phyloP scores from a whole-genome alignment of 2,113 vertebrate species.

The Chaetorhynchus papuensis region DNA sequence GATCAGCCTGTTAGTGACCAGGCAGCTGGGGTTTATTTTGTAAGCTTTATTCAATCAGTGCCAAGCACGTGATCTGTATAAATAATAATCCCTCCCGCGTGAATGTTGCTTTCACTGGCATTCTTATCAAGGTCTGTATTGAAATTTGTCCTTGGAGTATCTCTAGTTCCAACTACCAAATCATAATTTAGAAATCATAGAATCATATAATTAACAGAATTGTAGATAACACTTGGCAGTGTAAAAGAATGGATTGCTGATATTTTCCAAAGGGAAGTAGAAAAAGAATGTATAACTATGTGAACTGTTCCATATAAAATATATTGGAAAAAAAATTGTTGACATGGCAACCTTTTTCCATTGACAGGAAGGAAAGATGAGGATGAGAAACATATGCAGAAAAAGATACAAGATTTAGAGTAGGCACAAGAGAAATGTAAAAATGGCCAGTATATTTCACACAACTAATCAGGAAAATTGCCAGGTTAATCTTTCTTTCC shows the following conservation, averaged over 20 bases:
- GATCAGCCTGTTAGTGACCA: not conserved
- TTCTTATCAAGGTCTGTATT: not conserved
- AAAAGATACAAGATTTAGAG: constrained; percentile 37
- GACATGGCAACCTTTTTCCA: constrained; percentile 34
- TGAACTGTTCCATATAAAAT: constrained; percentile 32
- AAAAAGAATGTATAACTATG: constrained; percentile 4
- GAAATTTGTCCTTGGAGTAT: not conserved
- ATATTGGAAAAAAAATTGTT: constrained; percentile 14
- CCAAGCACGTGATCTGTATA: not conserved
- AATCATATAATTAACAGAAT: not conserved
- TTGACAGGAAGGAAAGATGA: not conserved
- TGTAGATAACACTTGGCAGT: constrained; percentile 37
- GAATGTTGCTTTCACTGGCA: not conserved
- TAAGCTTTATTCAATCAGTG: not conserved
- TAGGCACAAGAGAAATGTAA: constrained; percentile 44
- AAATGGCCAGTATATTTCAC: not conserved
- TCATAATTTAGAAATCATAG: not conserved
- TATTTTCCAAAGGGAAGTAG: constrained; percentile 30
- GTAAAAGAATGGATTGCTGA: not conserved
- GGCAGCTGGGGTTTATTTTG: not conserved
- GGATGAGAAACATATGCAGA: constrained; percentile 60
- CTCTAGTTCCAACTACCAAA: not conserved
- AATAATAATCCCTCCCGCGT: not conserved
- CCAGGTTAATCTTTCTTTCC: constrained; percentile 27
- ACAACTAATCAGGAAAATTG: constrained; percentile 53